A percentile compares a stretch with the other conserved stretches of the same genome.
phyloP scores from a whole-genome alignment of 2,797 vertebrate species.

The Odontamblyopus lacepedii region DNA sequence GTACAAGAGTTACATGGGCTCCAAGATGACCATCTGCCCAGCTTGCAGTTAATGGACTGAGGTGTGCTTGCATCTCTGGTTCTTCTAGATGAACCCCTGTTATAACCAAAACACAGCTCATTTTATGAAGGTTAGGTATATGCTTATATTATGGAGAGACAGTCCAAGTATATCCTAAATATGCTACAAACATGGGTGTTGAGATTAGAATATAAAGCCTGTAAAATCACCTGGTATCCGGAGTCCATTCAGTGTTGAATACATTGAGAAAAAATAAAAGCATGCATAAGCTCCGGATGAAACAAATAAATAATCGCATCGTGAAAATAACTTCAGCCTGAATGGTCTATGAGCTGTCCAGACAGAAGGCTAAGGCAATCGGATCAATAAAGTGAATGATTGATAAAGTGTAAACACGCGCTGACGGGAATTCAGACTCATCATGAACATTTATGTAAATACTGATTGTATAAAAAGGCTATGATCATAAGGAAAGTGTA shows the following conservation, averaged over 20 bases:
- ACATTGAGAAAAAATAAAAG: conserved; percentile 39
- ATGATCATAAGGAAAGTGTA: neutral
- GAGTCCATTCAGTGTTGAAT: conserved; percentile 28
- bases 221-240: conserved; percentile 49
- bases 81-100: conserved; percentile 31
- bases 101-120: conserved; percentile 6
- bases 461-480: too few species aligned
- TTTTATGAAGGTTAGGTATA: neutral
- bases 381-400: conserved; percentile 71
- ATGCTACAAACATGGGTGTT: neutral
- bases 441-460: neutral
- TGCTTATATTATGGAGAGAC: neutral
- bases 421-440: conserved; percentile 40
- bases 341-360: neutral
- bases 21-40: conserved; percentile 88
- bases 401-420: conserved; percentile 70
- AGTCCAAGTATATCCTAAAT: neutral
- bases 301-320: conserved; percentile 40
- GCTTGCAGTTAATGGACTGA: conserved; percentile 76
- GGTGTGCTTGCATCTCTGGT: conserved; percentile 54
- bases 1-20: conserved; percentile 86
- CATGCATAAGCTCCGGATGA: conserved; percentile 40
- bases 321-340: conserved; percentile 29
- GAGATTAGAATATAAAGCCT: conserved; percentile 24
- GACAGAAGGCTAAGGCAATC: conserved; percentile 16